phyloP scores from a whole-genome alignment of 2,113 vertebrate genomes.

The Phoenicopterus ruber region DNA sequence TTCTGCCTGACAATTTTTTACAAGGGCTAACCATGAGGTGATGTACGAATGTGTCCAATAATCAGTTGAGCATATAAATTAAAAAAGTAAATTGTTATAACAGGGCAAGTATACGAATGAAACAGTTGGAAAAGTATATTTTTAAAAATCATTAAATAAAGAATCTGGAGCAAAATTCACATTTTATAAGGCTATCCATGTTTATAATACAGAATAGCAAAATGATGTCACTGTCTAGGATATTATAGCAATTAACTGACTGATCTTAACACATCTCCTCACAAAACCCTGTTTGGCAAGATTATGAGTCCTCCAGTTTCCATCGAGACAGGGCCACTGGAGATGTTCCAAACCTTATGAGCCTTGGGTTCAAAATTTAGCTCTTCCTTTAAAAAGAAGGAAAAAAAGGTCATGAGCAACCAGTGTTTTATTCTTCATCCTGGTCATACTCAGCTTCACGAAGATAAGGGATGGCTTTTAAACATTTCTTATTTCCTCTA shows the following conservation, averaged over 20 bases:
- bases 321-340: not conserved
- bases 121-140: not conserved
- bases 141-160: not conserved
- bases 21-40: not conserved
- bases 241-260: not conserved
- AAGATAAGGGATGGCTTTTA: not conserved
- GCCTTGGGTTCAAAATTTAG: not conserved
- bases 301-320: not conserved
- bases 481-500: not conserved
- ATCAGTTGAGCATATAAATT: not conserved
- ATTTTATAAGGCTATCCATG: not conserved
- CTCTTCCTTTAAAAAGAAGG: not conserved
- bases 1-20: not conserved
- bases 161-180: not conserved
- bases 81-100: not conserved
- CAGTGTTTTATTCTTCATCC: not conserved
- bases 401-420: not conserved
- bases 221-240: not conserved
- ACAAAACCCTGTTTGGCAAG: not conserved
- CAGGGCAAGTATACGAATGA: not conserved
- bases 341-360: not conserved
- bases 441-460: not conserved
- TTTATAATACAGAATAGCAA: not conserved
- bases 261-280: not conserved
- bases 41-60: not conserved